Evolutionary conservation across 2,113 vertebrate species (phyloP).

Genomic region (Rana temporaria): DNA sequence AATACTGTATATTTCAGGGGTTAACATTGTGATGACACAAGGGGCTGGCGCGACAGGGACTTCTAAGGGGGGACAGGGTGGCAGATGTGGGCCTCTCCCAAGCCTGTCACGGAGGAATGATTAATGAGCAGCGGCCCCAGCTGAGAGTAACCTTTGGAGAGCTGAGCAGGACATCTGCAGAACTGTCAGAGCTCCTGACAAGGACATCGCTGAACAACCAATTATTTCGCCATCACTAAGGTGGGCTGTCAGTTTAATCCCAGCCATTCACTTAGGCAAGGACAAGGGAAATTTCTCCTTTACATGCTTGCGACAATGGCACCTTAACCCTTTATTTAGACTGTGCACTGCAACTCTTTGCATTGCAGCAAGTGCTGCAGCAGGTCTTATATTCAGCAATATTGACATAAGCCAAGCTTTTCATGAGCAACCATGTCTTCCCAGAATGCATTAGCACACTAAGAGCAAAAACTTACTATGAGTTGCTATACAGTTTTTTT

Average conservation of each 20-base stretch:
- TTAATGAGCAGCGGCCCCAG: constrained; percentile 98
- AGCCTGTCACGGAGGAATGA: constrained; percentile 99
- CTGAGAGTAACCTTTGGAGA: constrained; percentile 99
- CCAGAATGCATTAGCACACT: too few species aligned
- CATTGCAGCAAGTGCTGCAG: neutral
- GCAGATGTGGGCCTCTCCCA: constrained; percentile 97
- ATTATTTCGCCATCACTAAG: constrained; percentile 99
- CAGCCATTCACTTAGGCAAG: constrained; percentile 99
- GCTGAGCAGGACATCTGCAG: constrained; percentile 99
- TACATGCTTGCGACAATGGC: constrained; percentile 78
- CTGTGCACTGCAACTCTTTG: neutral
- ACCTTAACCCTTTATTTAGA: constrained; percentile 75
- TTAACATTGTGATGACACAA: constrained; percentile 67
- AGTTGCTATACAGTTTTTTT: too few species aligned
- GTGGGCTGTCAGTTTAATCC: constrained; percentile 99
- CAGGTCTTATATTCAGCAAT: neutral
- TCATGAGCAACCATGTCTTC: neutral
- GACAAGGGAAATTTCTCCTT: constrained; percentile 99
- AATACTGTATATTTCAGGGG: constrained; percentile 39
- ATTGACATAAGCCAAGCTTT: neutral
- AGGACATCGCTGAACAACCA: constrained; percentile 99
- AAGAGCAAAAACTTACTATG: too few species aligned
- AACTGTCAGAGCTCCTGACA: constrained; percentile 99
- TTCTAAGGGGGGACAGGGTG: constrained; percentile 85
- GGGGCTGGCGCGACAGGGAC: constrained; percentile 84